phyloP scores from a whole-genome alignment of 1,140 invertebrate species.

The Potamilus streckersoni region DNA sequence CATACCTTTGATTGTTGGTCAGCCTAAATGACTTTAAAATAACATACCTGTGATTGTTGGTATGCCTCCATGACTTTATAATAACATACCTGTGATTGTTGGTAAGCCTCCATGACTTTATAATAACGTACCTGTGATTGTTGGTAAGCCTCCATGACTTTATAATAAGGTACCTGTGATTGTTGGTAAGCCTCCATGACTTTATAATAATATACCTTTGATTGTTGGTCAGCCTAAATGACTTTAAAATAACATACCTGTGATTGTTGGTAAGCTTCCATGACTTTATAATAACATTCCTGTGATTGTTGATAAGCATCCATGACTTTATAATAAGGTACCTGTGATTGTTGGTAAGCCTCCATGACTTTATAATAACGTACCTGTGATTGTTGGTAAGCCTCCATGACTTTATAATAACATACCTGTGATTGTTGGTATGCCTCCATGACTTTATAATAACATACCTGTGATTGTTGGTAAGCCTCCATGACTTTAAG shows the following conservation, averaged over 20 bases:
- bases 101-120: conserved; percentile 70
- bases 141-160: conserved; percentile 71
- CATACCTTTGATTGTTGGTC: conserved; percentile 67
- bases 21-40: conserved; percentile 67
- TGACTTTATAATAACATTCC: conserved; percentile 48
- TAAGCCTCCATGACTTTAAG: conserved; percentile 70
- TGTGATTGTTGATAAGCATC: too few relatives aligned
- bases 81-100: conserved; percentile 41
- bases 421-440: conserved; percentile 67
- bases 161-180: conserved; percentile 51
- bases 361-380: conserved; percentile 67
- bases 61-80: too few relatives aligned
- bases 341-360: conserved; percentile 67
- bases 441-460: conserved; percentile 67
- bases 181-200: conserved; percentile 71
- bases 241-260: too few relatives aligned
- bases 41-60: too few relatives aligned
- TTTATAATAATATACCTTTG: neutral
- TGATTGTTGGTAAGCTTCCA: conserved; percentile 69
- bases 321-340: conserved; percentile 18
- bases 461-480: conserved; percentile 63
- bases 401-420: conserved; percentile 67
- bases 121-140: conserved; percentile 54
- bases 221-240: too few relatives aligned
- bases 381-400: conserved; percentile 68